Conservation (phyloP, 2,797 vertebrate genomes). For the Scyliorhinus canicula region DNA sequence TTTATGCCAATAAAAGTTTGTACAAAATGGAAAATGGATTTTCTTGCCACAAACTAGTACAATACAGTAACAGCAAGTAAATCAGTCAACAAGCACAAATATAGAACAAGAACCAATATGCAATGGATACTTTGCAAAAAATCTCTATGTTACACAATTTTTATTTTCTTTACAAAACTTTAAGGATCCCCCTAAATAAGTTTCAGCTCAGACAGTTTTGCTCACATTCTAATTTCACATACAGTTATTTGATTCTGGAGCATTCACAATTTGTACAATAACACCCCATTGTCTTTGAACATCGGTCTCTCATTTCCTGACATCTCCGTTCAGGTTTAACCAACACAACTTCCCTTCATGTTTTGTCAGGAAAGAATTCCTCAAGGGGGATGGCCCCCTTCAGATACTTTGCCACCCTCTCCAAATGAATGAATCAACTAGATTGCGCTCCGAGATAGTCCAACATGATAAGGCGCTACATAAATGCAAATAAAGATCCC, state of each 20-base stretch:
- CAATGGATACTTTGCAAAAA: slow-evolving; percentile 9
- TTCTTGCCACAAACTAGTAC: slow-evolving; percentile 31
- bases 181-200: not conserved
- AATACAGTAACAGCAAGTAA: slow-evolving; percentile 25
- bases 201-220: slow-evolving; percentile 3
- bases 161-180: slow-evolving; percentile 36
- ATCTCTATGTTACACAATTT: not conserved
- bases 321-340: not conserved
- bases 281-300: not conserved
- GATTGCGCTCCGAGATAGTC: not conserved
- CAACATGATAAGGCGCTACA: not conserved
- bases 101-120: not conserved
- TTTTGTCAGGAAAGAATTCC: not conserved
- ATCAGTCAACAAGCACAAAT: slow-evolving; percentile 29
- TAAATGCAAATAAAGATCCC: slow-evolving; percentile 11
- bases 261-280: slow-evolving; percentile 24
- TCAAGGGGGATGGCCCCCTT: no score
- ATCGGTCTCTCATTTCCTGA: slow-evolving; percentile 15
- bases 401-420: not conserved
- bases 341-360: not conserved
- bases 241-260: not conserved
- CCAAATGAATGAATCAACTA: not conserved
- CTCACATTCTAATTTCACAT: slow-evolving; percentile 20
- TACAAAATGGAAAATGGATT: slow-evolving; percentile 34
- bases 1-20: slow-evolving; percentile 8